These are phyloP conservation scores for Caenorhabditis sp. DNA, from an alignment of 2,888 invertebrate genomes.

Conservation along the genomic window DNA sequence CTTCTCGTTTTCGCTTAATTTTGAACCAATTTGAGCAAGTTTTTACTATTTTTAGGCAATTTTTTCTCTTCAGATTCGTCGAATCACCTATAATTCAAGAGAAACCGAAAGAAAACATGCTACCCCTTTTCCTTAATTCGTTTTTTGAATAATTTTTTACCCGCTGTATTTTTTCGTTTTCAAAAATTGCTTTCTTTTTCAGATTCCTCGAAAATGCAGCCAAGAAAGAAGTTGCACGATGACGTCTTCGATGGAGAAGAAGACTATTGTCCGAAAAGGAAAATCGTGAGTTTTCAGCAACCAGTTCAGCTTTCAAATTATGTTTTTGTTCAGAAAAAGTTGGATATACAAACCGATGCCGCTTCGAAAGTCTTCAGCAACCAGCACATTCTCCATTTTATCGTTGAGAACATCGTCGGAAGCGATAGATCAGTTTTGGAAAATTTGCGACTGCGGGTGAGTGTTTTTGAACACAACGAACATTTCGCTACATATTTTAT, in stretches of 20 bases:
- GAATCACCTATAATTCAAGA: too few relatives aligned
- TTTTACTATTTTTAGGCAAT: too few relatives aligned
- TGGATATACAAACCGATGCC: slow-evolving; percentile 17
- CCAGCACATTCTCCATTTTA: slow-evolving; percentile 17
- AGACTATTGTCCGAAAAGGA: slow-evolving; percentile 42
- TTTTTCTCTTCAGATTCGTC: too few relatives aligned
- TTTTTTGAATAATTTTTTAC: too few relatives aligned
- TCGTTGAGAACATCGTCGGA: slow-evolving; percentile 20
- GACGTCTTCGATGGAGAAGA: slow-evolving; percentile 48
- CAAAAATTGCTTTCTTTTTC: slow-evolving; percentile 12
- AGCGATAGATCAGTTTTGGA: slow-evolving; percentile 34
- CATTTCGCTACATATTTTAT: too few relatives aligned
- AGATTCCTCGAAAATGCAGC: slow-evolving; percentile 41
- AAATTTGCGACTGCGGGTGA: slow-evolving; percentile 29
- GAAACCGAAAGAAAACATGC: too few relatives aligned
- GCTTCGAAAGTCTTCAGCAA: slow-evolving; percentile 40
- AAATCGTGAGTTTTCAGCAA: slow-evolving; percentile 32
- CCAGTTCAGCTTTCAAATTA: neutral
- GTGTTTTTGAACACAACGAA: neutral
- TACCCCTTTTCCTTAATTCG: too few relatives aligned
- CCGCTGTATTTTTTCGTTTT: neutral
- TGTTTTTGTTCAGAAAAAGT: slow-evolving; percentile 41
- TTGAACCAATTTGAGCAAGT: too few relatives aligned
- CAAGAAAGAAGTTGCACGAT: slow-evolving; percentile 56
- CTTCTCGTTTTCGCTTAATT: too few relatives aligned